Evolutionary conservation across 2,797 vertebrate genomes (phyloP), one percentile per base, ranked within the genome.

Genomic region (Babyrousa celebensis): DNA sequence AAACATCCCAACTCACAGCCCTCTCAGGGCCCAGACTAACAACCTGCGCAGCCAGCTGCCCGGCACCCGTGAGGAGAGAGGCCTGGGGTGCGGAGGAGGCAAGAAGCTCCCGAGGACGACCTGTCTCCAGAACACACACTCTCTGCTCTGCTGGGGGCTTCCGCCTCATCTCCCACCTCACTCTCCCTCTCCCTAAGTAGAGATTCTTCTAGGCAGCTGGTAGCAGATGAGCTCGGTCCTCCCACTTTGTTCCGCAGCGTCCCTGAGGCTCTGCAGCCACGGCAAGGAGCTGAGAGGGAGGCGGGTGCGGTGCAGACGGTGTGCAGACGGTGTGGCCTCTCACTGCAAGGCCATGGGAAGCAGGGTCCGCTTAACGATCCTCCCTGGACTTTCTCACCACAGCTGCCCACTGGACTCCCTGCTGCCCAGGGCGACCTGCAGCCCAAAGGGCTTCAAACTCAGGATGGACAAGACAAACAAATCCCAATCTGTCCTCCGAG

Each of bases 221-320:
- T 1, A 87, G 43, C 68, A 72, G 78, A 67, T 43, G 25, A 40
- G 29, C 65, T 78, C 40, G 14, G 78, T 58, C 70, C 56, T 52
- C 32, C 23, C 3, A 48, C 71, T 20, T 62, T 62, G 6, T 71
- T n/a, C 43, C 15, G 43, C 18, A 16, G 67, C 18, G 43, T 85
- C 67, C 15, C 18, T 85, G 17, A 14, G 63, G 85, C 92, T 40
- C 6, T 4, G 67, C 5, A 7, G 36, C 29, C 56, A 3, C 0
- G 5, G 32, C 12, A n/a, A n/a, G n/a, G 48, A 75, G 54, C 54
- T 4, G 36, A 36, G 43, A 68, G n/a, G 48, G n/a, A n/a, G 17
- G 36, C 1, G 0, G 83, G 20, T 1, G 15, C 54, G 1, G 32
- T 48, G 77, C 40, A 67, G 27, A 56, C 54, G 11, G 17, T 0